Base-by-base conservation (phyloP, 2,797 vertebrate genomes). In the Ctenochaetus hawaiiensis region DNA sequence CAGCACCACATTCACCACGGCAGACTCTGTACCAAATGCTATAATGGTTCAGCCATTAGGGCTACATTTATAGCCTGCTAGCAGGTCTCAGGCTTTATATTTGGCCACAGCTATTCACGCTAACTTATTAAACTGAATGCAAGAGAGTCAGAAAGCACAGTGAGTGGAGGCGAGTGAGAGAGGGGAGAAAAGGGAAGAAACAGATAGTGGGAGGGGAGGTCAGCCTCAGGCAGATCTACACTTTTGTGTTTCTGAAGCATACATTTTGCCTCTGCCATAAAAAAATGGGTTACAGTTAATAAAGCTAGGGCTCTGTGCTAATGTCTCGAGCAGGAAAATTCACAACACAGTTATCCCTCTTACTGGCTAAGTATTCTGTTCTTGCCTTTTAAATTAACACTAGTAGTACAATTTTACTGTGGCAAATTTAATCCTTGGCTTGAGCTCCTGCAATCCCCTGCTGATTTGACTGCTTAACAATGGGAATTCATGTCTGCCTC, bases 31-130 rank as follows among this genome's bases (percentile, higher is more conserved):
- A 90, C 90, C 85, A 70, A 88, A 86, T 81, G 77, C 72, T 92
- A 83, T 92, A 93, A 95, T 92, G 87, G 80, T 88, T 88, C 82
- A 68, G 86, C 91, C 91, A 93, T 94, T 95, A 94, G 89, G 82
- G 85, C 74, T 83, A 76, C 90, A 85, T 93, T 93, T 92, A 94
- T 87, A 89, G 85, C 89, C 88, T 81, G 70, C 89, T 89, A 86
- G 79, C 86, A 78, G 91, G 86, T 94, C 92, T 81, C 26, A 52
- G 67, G 71, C 79, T 83, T 94, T 93, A 85, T 90, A 89, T 93
- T 92, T 75, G 66, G 81, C 82, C 87, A 89, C 80, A 84, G 87
- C 89, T 88, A 87, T 93, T 94, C 93, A 92, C 26, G 77, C 75
- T 83, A 78, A 76, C 75, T 78, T 85, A 91, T 91, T 87, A 88